Evolutionary conservation across 2,797 vertebrate species (phyloP), one percentile per base, ranked within the genome.

Genomic region (Parambassis ranga): DNA sequence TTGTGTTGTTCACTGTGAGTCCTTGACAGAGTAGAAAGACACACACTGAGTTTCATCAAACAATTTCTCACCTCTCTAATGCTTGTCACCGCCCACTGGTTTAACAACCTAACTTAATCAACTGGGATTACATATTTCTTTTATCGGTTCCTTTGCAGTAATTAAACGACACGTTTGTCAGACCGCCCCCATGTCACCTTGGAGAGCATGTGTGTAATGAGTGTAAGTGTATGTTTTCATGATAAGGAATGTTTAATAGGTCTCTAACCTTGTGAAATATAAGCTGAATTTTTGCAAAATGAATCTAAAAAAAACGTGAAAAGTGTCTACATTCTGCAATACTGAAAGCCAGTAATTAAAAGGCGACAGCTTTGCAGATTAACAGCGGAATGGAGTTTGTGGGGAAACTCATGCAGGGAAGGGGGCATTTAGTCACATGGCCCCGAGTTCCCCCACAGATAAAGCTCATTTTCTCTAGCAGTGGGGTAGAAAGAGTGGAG

Each of bases 401-500:
- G 68, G 84, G 86, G 77, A 87, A 86, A 86, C 70, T 75, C 85
- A 83, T 76, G 87, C 82, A 78, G 87, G 73, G 86, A 87, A 85
- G 74, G 85, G 86, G 90, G 84, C 86, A 90, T 92, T 92, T 92
- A 91, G 90, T 93, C 90, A 90, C 88, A 88, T 85, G 83, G 86
- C 76, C 83, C 58, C 41, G 22, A 88, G 88, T 91, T 79, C 89
- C 83, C 90, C 90, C 88, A 90, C 90, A 78, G 71, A 90, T 92
- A 89, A 91, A 92, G 89, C 92, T 91, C 83, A 88, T 91, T 93
- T 93, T 91, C 91, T 87, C 71, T 88, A 92, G 83, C 93, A 93
- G 90, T 89, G 85, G 89, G 90, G 89, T 82, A 91, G 89, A 92
- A 89, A 87, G 83, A 86, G 87, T 49, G 28, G 71, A 83, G 86